Conservation (phyloP, 2,113 vertebrate species). For the Gavialis gangeticus region DNA sequence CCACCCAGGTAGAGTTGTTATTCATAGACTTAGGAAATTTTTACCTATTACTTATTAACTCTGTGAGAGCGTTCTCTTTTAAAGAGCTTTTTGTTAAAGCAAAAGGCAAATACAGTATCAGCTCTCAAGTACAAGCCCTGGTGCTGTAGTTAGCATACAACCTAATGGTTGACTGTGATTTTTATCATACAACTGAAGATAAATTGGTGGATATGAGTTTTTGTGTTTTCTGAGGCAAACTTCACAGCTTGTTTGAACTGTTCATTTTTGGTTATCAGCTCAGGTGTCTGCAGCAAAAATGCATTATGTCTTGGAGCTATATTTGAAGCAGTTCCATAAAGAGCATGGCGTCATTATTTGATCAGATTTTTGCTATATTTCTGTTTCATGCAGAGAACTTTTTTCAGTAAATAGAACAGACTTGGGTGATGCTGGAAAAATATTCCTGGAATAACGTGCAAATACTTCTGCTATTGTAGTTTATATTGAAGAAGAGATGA, state of each 20-base stretch:
- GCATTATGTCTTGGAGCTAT: slow-evolving; percentile 5
- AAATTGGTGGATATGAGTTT: background rate
- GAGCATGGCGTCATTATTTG: background rate
- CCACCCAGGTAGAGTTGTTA: background rate
- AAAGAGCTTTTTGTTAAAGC: background rate
- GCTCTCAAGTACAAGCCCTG: background rate
- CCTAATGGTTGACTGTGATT: background rate
- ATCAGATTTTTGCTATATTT: slow-evolving; percentile 4
- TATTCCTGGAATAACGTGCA: background rate
- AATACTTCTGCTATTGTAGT: background rate
- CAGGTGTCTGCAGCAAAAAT: background rate
- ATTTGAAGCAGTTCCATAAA: background rate
- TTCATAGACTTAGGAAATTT: background rate
- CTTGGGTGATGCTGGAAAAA: background rate
- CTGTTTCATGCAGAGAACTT: background rate
- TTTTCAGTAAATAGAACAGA: background rate
- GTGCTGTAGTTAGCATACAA: background rate
- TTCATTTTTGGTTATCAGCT: background rate
- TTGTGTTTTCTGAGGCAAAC: background rate
- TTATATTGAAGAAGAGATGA: background rate
- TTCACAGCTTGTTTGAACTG: background rate
- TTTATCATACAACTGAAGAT: background rate
- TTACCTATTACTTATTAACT: background rate
- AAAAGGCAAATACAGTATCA: background rate
- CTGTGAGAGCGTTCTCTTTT: background rate